Percentiles rank a stretch among this genome's conserved stretches.
phyloP scores from a whole-genome alignment of 2,113 vertebrate species.

The Galemys pyrenaicus region DNA sequence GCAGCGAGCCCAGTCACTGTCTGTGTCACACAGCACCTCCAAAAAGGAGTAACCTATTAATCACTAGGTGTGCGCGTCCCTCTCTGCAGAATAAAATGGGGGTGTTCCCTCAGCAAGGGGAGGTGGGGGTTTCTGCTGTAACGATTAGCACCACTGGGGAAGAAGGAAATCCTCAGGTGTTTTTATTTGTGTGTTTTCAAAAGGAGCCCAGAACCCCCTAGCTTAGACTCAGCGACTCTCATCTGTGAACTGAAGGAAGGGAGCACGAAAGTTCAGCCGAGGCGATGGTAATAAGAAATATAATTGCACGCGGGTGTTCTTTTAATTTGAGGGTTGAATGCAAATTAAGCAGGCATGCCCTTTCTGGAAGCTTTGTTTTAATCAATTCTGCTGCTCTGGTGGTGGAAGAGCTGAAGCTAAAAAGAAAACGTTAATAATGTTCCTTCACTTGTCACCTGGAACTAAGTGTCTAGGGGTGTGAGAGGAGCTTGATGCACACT shows the following conservation, averaged over 20 bases:
- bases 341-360: conserved; percentile 76
- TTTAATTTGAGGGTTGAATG: conserved; percentile 77
- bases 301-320: conserved; percentile 71
- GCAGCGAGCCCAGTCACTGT: neutral
- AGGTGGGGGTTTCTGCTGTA: neutral
- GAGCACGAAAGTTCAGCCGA: conserved; percentile 73
- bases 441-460: conserved; percentile 8
- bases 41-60: neutral
- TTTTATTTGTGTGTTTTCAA: neutral
- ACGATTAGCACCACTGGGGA: neutral
- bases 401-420: conserved; percentile 36
- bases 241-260: conserved; percentile 35
- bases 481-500: neutral
- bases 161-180: neutral
- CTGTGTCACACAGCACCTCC: neutral
- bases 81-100: neutral
- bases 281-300: conserved; percentile 71
- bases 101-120: neutral
- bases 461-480: neutral
- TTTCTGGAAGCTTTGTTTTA: conserved; percentile 73
- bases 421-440: conserved; percentile 47
- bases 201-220: neutral
- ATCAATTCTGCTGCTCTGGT: conserved; percentile 66
- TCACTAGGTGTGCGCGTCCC: neutral
- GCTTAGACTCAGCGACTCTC: conserved; percentile 13